A percentile compares a stretch with the other conserved stretches of the same genome.
Evolutionary conservation across 2,888 invertebrate genomes (phyloP).

Genomic region (Oegoconia quadripuncta): DNA sequence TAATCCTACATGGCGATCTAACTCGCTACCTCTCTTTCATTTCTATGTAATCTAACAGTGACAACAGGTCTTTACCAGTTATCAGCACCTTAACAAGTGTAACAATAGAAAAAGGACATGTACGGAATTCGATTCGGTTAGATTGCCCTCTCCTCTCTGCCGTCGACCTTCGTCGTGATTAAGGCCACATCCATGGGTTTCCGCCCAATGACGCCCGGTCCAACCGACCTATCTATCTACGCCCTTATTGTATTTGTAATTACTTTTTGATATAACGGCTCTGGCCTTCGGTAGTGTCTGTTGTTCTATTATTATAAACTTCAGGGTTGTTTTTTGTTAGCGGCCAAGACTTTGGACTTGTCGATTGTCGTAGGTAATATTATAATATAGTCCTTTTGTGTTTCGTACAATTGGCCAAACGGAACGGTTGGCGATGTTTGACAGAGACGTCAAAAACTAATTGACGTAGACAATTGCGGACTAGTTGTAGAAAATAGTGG

Average conservation of each 20-base stretch:
- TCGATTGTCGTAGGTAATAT: not conserved
- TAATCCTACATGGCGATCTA: no score
- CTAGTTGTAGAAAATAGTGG: no score
- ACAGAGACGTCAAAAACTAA: no score
- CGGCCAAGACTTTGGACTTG: not conserved
- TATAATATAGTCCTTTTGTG: no score
- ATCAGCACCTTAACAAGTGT: not conserved
- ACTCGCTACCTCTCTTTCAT: no score
- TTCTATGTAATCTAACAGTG: no score
- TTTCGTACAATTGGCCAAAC: no score
- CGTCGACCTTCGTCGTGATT: constrained; percentile 33
- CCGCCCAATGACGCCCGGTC: constrained; percentile 2
- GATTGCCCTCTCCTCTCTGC: constrained; percentile 20
- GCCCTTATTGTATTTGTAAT: constrained; percentile 33
- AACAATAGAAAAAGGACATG: constrained; percentile 6
- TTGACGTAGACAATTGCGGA: no score
- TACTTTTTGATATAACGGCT: constrained; percentile 35
- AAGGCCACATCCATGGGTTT: constrained; percentile 20
- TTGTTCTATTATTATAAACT: constrained; percentile 4
- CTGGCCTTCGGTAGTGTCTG: constrained; percentile 15
- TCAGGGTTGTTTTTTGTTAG: constrained; percentile 1
- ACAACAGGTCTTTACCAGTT: no score
- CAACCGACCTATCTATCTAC: no score
- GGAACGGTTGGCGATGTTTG: no score
- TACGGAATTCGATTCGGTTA: constrained; percentile 24